These are phyloP conservation scores for Eublepharis macularius DNA, from an alignment of 2,113 vertebrate species.

Conservation along the genomic window DNA sequence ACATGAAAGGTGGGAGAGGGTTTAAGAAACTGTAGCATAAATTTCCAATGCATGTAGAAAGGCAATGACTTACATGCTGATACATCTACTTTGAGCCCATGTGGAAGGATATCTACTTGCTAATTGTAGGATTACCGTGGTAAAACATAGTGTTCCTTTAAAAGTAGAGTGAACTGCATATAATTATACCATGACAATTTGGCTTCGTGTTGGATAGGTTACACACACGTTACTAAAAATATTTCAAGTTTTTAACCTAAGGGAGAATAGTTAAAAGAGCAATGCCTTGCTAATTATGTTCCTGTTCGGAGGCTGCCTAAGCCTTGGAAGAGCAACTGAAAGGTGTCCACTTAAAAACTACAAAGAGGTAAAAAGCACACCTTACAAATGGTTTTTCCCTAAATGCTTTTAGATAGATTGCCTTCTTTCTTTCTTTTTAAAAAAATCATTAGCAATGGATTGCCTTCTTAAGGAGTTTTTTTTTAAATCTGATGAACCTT, in stretches of 20 bases:
- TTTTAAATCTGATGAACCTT: background rate
- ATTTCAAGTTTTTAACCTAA: constrained; percentile 45
- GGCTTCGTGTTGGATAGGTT: constrained; percentile 25
- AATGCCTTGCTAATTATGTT: constrained; percentile 11
- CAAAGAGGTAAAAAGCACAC: constrained; percentile 26
- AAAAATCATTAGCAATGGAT: background rate
- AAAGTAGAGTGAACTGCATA: background rate
- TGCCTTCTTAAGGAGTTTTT: background rate
- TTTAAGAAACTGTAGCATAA: background rate
- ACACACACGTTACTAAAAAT: constrained; percentile 37
- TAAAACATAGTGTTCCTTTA: constrained; percentile 36
- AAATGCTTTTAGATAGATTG: background rate
- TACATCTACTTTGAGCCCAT: background rate
- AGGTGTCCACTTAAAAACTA: constrained; percentile 19
- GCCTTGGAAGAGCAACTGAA: constrained; percentile 33
- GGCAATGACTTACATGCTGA: background rate
- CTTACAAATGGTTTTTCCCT: constrained; percentile 14
- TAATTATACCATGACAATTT: constrained; percentile 26
- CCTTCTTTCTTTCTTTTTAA: constrained; percentile 2
- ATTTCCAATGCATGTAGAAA: background rate
- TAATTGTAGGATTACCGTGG: constrained; percentile 23
- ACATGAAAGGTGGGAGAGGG: background rate
- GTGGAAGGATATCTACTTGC: constrained; percentile 16
- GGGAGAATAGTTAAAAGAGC: constrained; percentile 9
- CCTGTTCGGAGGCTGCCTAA: constrained; percentile 16